Base-by-base conservation (phyloP, 2,113 vertebrate genomes). In the Sterrhoptilus dennistouni region DNA sequence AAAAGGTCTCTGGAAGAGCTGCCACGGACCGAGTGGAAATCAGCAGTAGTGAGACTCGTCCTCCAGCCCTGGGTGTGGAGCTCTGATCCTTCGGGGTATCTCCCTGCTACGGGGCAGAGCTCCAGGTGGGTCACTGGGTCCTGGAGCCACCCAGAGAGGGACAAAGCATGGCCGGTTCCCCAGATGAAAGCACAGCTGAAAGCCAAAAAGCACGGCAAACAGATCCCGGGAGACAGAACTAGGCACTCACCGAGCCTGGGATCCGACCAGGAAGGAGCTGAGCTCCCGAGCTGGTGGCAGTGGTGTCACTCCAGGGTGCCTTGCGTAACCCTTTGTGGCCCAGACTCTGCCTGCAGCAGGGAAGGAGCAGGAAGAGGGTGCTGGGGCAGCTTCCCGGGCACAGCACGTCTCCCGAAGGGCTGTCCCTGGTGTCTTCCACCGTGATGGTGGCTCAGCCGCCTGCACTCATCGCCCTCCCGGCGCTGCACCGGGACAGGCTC, bases 211-310 rank as follows among this genome's bases (percentile, higher is more conserved):
- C 21, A 5, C 47, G 19, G 36, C 47, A 8, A 2, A 38, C 22
- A 74, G 70, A 38, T 71, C 85, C 50, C 28, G 11, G 24, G 87
- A 36, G 23, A 87, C 64, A 27, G 52, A 31, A 21, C 63, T 29
- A 45, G 71, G 64, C 56, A 96, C 90, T 97, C 93, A 94, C 96
- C 95, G 42, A 83, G 82, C 24, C 31, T 83, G 16, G 15, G 83
- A 76, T 90, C 87, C 25, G 92, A 96, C 90, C 96, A 97, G 96
- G 96, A 97, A 97, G 96, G 87, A 97, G 95, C 85, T 11, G 68
- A 81, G 87, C 76, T 87, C 88, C 47, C 1, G 52, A 42, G 85
- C 79, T 91, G 92, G 93, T 94, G 93, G 90, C 96, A 87, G 83
- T 16, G 36, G 96, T 95, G 95, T 96, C 96, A 96, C 80, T 93